A percentile compares a stretch with the other conserved stretches of the same genome.
Evolutionary conservation across 2,113 vertebrate species (phyloP).

Genomic region (Probosciger aterrimus): DNA sequence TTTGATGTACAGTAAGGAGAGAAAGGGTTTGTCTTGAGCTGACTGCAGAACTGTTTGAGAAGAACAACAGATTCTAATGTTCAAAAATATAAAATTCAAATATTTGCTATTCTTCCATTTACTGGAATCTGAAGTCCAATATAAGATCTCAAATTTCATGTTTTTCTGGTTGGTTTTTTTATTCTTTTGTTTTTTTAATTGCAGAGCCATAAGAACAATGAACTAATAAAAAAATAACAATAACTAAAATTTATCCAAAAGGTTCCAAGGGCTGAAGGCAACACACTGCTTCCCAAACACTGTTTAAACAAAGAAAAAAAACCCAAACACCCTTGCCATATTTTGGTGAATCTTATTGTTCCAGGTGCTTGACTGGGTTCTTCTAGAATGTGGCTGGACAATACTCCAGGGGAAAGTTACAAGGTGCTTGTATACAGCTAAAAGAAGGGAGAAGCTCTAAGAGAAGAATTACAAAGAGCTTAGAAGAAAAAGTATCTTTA

Average conservation of each 20-base stretch:
- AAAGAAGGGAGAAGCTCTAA: not conserved
- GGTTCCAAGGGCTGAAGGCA: not conserved
- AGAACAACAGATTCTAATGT: not conserved
- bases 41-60: not conserved
- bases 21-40: not conserved
- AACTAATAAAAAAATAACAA: not conserved
- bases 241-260: not conserved
- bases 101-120: not conserved
- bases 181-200: not conserved
- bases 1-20: not conserved
- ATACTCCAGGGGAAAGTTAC: not conserved
- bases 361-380: not conserved
- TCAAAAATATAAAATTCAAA: not conserved
- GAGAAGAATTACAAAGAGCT: not conserved
- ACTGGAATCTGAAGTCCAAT: not conserved
- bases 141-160: not conserved
- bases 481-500: not conserved
- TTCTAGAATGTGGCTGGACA: not conserved
- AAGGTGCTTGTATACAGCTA: not conserved
- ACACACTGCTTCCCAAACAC: not conserved
- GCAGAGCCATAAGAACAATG: not conserved
- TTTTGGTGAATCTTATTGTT: not conserved
- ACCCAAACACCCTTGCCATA: not conserved
- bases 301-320: not conserved
- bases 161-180: rapidly evolving